These are phyloP conservation scores for Orussus abietinus DNA, from an alignment of 1,140 invertebrate genomes.

Conservation along the genomic window DNA sequence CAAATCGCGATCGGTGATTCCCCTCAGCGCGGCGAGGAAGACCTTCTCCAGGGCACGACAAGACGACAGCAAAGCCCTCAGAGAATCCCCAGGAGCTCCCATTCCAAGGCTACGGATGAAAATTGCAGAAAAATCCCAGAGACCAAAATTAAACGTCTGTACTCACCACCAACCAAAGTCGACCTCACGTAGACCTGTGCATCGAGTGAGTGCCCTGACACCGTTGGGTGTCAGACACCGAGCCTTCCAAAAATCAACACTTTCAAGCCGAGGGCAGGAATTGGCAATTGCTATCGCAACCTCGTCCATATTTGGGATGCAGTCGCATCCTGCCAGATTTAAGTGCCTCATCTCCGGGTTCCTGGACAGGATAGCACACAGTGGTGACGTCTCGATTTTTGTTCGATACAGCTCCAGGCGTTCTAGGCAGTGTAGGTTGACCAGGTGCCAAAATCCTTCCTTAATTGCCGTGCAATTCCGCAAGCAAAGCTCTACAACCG, in stretches of 20 bases:
- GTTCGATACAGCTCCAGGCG: constrained; percentile 76
- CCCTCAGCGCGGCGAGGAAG: constrained; percentile 72
- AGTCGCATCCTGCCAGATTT: constrained; percentile 61
- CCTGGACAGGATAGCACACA: constrained; percentile 62
- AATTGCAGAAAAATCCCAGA: constrained; percentile 13
- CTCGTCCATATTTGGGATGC: constrained; percentile 64
- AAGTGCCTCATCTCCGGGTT: constrained; percentile 69
- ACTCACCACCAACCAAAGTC: constrained; percentile 89
- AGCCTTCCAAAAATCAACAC: constrained; percentile 83
- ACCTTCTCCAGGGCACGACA: constrained; percentile 70
- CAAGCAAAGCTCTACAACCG: constrained; percentile 61
- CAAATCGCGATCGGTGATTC: constrained; percentile 73
- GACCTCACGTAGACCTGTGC: constrained; percentile 70
- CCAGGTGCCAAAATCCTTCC: constrained; percentile 61
- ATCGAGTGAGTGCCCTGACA: constrained; percentile 65
- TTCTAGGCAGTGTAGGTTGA: constrained; percentile 62
- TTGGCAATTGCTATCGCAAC: constrained; percentile 62
- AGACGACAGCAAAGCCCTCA: constrained; percentile 50
- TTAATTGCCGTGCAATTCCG: constrained; percentile 57
- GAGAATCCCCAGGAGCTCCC: constrained; percentile 52
- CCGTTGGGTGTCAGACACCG: constrained; percentile 69
- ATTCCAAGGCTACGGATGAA: constrained; percentile 50
- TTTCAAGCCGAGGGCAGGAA: constrained; percentile 65
- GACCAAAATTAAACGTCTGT: constrained; percentile 10
- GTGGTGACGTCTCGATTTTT: constrained; percentile 59